Evolutionary conservation across 2,797 vertebrate species (phyloP).

Genomic region (Ceryle rudis): DNA sequence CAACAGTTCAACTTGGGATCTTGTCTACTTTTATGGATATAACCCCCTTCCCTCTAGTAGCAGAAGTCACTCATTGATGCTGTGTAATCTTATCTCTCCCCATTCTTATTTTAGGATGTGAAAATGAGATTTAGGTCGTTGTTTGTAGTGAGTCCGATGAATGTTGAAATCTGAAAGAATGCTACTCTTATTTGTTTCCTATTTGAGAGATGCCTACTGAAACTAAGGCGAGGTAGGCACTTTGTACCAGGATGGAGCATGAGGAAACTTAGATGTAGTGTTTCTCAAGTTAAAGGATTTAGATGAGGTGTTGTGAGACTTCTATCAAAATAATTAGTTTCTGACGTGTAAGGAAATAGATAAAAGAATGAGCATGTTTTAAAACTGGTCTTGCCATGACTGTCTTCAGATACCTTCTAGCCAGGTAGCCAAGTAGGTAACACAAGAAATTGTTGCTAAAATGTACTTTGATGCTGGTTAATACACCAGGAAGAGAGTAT

Average conservation of each 20-base stretch:
- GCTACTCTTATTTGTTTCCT: neutral
- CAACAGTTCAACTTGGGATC: neutral
- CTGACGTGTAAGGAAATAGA: neutral
- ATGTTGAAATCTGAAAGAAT: neutral
- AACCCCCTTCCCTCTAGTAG: neutral
- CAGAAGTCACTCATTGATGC: neutral
- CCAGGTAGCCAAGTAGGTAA: neutral
- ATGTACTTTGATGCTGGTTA: neutral
- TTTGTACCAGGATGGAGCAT: neutral
- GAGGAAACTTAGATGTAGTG: neutral
- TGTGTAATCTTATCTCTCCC: neutral
- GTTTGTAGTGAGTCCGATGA: neutral
- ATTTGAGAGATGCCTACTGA: neutral
- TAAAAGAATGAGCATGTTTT: neutral
- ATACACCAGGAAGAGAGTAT: neutral
- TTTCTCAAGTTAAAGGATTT: neutral
- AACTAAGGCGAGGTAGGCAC: accelerated
- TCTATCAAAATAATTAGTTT: neutral
- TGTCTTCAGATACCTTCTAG: neutral
- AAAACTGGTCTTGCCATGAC: neutral
- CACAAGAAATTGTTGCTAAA: neutral
- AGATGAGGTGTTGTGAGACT: neutral
- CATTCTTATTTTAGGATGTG: accelerated
- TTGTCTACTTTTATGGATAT: neutral
- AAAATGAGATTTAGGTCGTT: neutral